A percentile compares a stretch with the other conserved stretches of the same genome.
Conservation (phyloP, 1,140 invertebrate genomes). For the Trinorchestia longiramus region DNA sequence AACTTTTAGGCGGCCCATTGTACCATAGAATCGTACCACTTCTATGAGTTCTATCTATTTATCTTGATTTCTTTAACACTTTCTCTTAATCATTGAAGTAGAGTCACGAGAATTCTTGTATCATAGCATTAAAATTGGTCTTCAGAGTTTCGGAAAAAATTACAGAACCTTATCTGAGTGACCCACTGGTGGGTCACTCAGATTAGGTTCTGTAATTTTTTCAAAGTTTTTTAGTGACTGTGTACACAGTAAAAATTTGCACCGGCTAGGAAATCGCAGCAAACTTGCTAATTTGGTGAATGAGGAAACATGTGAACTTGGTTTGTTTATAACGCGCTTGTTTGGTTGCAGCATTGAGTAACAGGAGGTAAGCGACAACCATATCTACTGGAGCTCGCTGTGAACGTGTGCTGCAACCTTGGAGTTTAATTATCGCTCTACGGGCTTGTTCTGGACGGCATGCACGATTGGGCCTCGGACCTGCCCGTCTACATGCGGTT, state of each 20-base stretch:
- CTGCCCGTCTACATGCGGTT: neutral
- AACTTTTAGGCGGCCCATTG: neutral
- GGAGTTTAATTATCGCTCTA: neutral
- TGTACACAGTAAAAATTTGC: too few relatives aligned
- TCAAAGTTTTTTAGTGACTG: too few relatives aligned
- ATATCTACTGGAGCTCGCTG: neutral
- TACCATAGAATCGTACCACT: neutral
- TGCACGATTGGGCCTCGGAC: constrained; percentile 1
- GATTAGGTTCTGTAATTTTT: too few relatives aligned
- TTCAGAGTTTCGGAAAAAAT: neutral
- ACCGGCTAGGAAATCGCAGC: too few relatives aligned
- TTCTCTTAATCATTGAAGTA: neutral
- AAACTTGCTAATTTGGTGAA: neutral
- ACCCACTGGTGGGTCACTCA: too few relatives aligned
- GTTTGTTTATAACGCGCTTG: neutral
- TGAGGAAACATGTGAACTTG: neutral
- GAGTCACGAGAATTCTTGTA: neutral
- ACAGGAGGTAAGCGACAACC: neutral
- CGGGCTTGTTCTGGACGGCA: neutral
- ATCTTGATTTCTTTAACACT: neutral
- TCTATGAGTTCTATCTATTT: neutral
- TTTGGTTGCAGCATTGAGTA: neutral
- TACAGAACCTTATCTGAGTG: too few relatives aligned
- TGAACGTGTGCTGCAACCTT: neutral
- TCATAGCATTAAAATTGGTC: neutral